Percentiles rank a stretch among this genome's conserved stretches.
Conservation (phyloP, 2,888 invertebrate genomes). For the Dichetophora obliterata region DNA sequence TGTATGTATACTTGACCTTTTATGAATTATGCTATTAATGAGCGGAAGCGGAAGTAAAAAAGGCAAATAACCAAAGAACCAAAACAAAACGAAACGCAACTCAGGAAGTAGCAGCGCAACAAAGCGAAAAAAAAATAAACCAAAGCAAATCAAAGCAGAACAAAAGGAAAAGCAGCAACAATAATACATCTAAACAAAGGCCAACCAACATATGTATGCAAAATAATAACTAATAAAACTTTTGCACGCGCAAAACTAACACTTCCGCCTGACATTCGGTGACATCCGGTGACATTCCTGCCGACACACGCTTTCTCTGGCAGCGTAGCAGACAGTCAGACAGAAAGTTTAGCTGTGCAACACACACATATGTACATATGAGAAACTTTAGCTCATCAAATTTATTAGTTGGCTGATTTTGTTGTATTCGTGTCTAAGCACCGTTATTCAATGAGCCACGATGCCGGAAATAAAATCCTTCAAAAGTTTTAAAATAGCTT, state of each 20-base stretch:
- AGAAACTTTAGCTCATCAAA: not conserved
- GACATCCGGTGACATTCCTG: conserved; percentile 27
- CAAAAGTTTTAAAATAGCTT: too few species aligned
- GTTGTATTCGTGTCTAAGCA: not conserved
- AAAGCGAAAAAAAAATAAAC: not conserved
- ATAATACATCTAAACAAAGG: not conserved
- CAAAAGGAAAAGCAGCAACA: not conserved
- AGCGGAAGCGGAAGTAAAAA: conserved; percentile 18
- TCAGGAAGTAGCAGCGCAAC: conserved; percentile 5
- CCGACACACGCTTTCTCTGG: not conserved
- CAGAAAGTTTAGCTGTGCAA: not conserved
- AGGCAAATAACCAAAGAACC: not conserved
- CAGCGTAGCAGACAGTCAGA: not conserved
- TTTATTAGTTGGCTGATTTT: not conserved
- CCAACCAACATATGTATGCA: not conserved
- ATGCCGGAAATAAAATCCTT: not conserved
- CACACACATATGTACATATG: not conserved
- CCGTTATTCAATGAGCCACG: not conserved
- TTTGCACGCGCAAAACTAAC: conserved; percentile 1
- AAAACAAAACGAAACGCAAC: not conserved
- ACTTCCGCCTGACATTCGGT: conserved; percentile 6
- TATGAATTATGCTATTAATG: conserved; percentile 2
- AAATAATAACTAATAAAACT: not conserved
- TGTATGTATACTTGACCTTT: conserved; percentile 2
- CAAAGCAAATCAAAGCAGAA: not conserved